A percentile compares a stretch with the other conserved stretches of the same genome.
Conservation (phyloP, 1,140 invertebrate genomes). For the Sycophaga agraensis region DNA sequence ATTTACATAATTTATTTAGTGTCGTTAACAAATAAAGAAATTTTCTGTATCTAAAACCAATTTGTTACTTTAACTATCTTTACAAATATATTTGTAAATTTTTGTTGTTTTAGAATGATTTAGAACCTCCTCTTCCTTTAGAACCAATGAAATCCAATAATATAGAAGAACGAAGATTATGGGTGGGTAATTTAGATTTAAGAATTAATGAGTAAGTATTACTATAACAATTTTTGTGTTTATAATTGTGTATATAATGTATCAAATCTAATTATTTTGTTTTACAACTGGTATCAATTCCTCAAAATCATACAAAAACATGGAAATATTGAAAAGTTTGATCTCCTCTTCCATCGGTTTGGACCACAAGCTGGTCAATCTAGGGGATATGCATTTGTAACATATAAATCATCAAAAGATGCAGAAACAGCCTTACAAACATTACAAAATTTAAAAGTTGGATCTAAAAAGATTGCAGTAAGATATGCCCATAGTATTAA, state of each 20-base stretch:
- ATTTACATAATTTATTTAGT: too few species aligned
- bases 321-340: constrained; percentile 90
- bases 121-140: constrained; percentile 60
- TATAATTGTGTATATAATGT: background rate
- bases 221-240: constrained; percentile 27
- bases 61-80: too few species aligned
- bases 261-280: constrained; percentile 38
- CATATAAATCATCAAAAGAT: constrained; percentile 70
- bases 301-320: constrained; percentile 92
- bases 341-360: constrained; percentile 87
- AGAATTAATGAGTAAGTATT: constrained; percentile 89
- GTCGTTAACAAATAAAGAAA: too few species aligned
- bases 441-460: constrained; percentile 74
- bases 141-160: constrained; percentile 62
- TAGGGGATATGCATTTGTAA: constrained; percentile 91
- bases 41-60: too few species aligned
- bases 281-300: constrained; percentile 83
- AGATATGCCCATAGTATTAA: constrained; percentile 78
- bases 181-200: constrained; percentile 87
- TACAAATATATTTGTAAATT: too few species aligned
- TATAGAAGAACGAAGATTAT: constrained; percentile 73
- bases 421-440: constrained; percentile 67
- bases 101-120: constrained; percentile 14
- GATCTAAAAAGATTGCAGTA: constrained; percentile 75
- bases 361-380: constrained; percentile 86